These are phyloP conservation scores for Ictalurus punctatus DNA, from an alignment of 2,113 vertebrate genomes.

Conservation along the genomic window DNA sequence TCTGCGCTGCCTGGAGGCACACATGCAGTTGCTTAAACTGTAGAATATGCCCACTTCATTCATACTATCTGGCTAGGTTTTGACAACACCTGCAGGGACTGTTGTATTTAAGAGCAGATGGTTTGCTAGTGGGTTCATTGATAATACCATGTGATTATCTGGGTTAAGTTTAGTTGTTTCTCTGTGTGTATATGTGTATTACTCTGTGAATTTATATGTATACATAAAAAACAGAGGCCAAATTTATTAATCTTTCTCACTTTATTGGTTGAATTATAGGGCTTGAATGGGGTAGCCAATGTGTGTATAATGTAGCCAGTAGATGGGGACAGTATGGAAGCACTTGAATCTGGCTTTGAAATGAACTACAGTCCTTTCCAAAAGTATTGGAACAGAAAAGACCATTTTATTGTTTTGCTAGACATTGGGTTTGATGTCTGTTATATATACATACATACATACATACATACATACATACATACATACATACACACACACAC, in stretches of 20 bases:
- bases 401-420: no score
- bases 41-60: background rate
- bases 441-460: no score
- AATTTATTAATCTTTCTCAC: background rate
- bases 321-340: background rate
- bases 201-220: background rate
- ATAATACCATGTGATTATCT: slow-evolving; percentile 20
- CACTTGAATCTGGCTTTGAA: background rate
- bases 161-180: background rate
- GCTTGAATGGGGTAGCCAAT: background rate
- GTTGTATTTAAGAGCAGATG: background rate
- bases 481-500: no score
- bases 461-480: no score
- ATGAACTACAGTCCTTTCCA: no score
- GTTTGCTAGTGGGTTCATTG: slow-evolving; percentile 18
- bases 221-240: background rate
- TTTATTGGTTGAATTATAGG: background rate
- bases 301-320: background rate
- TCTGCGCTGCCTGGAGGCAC: slow-evolving; percentile 13
- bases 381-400: no score
- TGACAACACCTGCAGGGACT: slow-evolving; percentile 6
- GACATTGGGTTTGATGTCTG: no score
- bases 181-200: background rate
- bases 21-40: slow-evolving; percentile 1
- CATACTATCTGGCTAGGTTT: background rate